Evolutionary conservation across 1,140 invertebrate genomes (phyloP), one percentile per base, ranked within the genome.

Genomic region (Solenopsis fugax): DNA sequence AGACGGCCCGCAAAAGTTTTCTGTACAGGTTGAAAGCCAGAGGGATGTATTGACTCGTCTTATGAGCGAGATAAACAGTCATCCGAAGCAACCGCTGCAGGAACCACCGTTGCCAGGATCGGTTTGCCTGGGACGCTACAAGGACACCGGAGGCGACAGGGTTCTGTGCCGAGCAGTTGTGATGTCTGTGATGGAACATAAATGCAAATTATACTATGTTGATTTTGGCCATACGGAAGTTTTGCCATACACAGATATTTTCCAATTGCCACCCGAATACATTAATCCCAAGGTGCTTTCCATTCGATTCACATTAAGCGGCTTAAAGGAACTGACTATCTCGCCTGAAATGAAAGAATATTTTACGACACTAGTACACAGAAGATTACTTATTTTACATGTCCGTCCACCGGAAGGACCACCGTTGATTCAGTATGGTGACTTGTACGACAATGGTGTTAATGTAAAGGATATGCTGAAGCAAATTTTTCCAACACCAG

Each of bases 191-290:
- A 96, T 96, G 54, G 96, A 96, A 67, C 94, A 94, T 72, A 94
- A 95, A 45, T 95, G 96, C 90, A 96, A 97, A 94, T 95, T 98
- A 16, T 97, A 97, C 90, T 98, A 97, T 92, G 97, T 97, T 24
- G 97, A 98, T 94, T 98, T 97, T 93, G 97, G 97, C 9, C 97
- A 97, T 89, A 97, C 96, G 5, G 97, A 97, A 94, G 92, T 96
- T 85, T 95, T 98, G 37, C 95, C 96, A 5, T 96, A 96, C 52
- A 96, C 96, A 82, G 96, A 97, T 87, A 96, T 98, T 50, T 98
- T 96, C 93, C 96, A 97, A 93, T 96, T 98, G 87, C 97, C 97
- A 2, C 94, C 96, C 41, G 96, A 97, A 89, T 97, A 96, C 93
- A 96, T 97, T 18, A 96, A 96, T 58, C 96, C 96, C 0, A 96